phyloP scores from a whole-genome alignment of 2,888 invertebrate genomes.

The Aphidius colemani region DNA sequence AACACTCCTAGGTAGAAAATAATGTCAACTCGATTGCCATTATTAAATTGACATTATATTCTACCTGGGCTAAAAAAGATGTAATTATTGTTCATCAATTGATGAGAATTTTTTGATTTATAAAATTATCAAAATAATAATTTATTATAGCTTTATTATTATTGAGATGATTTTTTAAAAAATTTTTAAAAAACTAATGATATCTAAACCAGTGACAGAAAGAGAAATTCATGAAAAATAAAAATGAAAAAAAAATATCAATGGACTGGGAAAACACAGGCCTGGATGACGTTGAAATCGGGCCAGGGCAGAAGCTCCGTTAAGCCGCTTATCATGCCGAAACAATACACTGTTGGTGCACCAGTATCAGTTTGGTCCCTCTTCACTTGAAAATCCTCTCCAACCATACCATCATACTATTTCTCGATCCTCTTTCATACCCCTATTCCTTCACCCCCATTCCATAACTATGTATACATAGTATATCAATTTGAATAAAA shows the following conservation, averaged over 20 bases:
- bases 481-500: no score
- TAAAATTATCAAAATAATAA: no score
- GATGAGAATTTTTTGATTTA: no score
- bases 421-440: slow-evolving; percentile 25
- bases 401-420: slow-evolving; percentile 26
- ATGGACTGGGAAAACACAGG: slow-evolving; percentile 15
- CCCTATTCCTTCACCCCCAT: slow-evolving; percentile 21
- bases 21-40: no score
- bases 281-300: slow-evolving; percentile 26
- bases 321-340: slow-evolving; percentile 61
- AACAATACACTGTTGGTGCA: slow-evolving; percentile 61
- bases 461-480: neutral
- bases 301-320: slow-evolving; percentile 49
- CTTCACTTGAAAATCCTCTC: slow-evolving; percentile 35
- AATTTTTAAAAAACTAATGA: neutral
- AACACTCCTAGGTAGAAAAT: no score
- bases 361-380: slow-evolving; percentile 53
- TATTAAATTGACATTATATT: no score
- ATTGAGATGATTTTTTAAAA: neutral
- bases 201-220: neutral
- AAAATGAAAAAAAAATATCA: slow-evolving; percentile 21
- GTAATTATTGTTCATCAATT: no score
- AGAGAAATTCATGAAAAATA: slow-evolving; percentile 50
- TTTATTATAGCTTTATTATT: no score
- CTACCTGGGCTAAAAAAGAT: no score